Evolutionary conservation across 2,797 vertebrate genomes (phyloP), one percentile per base, ranked within the genome.

Genomic region (Poecilia wingei): DNA sequence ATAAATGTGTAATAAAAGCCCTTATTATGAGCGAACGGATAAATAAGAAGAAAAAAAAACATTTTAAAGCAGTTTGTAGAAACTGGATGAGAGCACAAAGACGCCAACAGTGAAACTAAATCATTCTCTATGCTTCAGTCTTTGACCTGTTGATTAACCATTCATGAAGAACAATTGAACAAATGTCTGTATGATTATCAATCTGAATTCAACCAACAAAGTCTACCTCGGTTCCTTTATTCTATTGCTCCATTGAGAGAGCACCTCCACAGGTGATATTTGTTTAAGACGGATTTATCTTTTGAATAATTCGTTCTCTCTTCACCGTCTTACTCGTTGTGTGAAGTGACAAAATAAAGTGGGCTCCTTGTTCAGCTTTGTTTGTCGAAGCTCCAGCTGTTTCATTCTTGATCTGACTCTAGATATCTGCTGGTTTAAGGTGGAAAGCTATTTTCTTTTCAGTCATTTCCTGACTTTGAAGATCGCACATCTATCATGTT

Each of bases 121-220:
- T 20, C 10, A 78, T 78, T 82, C 31, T 57, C 33, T 12, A 47
- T 77, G 53, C 36, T 25, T 46, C 70, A 73, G 36, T 41, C 43
- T 80, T 55, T 83, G 55, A 81, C 75, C 77, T 76, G 49, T 45
- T 12, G 49, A 82, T 83, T 77, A 75, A 82, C 49, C 71, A 36
- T 59, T 86, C 74, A 25, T 64, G n/a, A 69, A 12, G 41, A 6
- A 43, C 1, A 70, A 80, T 80, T 77, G 43, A 75, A 77, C 22
- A 13, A 51, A 72, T 84, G 71, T 39, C 2, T 53, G 28, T 51
- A n/a, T 79, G 45, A 71, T 25, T 3, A 2, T 14, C 28, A 41
- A 31, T 28, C 47, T 78, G 61, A 78, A 79, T 80, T 76, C 6
- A 25, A 14, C 14, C 45, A 69, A 18, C 41, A 16, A 33, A 76